Percentiles rank a stretch among this genome's conserved stretches.
Evolutionary conservation across 2,113 vertebrate genomes (phyloP).

Genomic region (Pelusios castaneus): DNA sequence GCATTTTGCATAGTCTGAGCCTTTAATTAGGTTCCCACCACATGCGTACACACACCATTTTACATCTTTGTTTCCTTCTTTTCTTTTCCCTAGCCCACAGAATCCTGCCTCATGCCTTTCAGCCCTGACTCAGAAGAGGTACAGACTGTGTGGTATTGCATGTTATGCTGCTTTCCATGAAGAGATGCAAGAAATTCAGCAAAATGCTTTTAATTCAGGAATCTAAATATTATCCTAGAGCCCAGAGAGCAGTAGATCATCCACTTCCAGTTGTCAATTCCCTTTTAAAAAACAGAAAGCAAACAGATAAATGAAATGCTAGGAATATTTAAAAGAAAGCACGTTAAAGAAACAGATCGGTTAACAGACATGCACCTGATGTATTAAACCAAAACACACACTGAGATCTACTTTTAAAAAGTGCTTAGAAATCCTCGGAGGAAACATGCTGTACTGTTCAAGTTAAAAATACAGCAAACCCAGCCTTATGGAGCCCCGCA

Average conservation of each 20-base stretch:
- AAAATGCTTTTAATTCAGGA: constrained; percentile 47
- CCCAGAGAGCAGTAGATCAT: constrained; percentile 44
- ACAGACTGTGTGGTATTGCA: neutral
- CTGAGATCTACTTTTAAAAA: neutral
- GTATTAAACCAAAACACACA: constrained; percentile 18
- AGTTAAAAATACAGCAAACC: neutral
- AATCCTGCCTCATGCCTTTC: neutral
- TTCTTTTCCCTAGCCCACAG: neutral
- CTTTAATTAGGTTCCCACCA: neutral
- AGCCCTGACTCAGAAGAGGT: neutral
- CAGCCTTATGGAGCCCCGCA: neutral
- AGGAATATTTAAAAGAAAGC: constrained; percentile 38
- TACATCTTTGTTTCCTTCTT: neutral
- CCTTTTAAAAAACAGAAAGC: constrained; percentile 67
- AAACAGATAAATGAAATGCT: constrained; percentile 60
- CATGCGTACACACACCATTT: neutral
- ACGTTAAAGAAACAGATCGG: constrained; percentile 29
- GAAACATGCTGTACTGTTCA: neutral
- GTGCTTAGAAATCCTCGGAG: constrained; percentile 5
- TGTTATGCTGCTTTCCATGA: neutral
- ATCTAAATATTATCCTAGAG: constrained; percentile 65
- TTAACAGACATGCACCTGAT: constrained; percentile 34
- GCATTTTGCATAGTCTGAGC: neutral
- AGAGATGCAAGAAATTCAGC: neutral
- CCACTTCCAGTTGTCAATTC: constrained; percentile 55